A percentile compares a stretch with the other conserved stretches of the same genome.
Evolutionary conservation across 2,113 vertebrate species (phyloP).

Genomic region (Apistogramma diplotaenia): DNA sequence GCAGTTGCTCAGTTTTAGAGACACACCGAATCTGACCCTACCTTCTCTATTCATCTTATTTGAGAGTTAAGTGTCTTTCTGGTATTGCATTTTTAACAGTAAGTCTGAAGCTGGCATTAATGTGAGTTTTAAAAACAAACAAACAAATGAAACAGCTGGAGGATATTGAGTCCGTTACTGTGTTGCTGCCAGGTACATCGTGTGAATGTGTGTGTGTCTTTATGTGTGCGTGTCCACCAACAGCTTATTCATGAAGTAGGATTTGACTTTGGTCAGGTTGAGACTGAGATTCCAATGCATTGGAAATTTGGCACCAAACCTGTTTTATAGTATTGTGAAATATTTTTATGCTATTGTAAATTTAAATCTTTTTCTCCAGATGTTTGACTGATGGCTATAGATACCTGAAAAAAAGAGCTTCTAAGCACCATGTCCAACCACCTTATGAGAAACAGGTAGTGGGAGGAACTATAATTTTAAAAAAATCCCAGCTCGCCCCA

Average conservation of each 20-base stretch:
- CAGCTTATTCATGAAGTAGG: too few relatives aligned
- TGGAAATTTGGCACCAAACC: neutral
- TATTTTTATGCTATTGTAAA: too few relatives aligned
- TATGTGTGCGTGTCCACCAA: neutral
- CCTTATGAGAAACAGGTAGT: too few relatives aligned
- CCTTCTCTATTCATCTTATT: constrained; percentile 7
- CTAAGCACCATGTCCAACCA: too few relatives aligned
- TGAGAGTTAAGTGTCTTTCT: neutral
- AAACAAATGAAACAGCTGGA: neutral
- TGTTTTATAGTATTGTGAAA: neutral
- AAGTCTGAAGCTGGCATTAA: neutral
- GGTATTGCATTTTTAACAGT: neutral
- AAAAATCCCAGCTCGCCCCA: too few relatives aligned
- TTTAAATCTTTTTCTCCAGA: too few relatives aligned
- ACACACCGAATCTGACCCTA: neutral
- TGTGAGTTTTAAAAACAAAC: neutral
- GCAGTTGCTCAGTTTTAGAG: neutral
- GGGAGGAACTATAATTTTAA: too few relatives aligned
- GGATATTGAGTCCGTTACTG: neutral
- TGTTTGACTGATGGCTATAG: too few relatives aligned
- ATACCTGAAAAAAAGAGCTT: too few relatives aligned
- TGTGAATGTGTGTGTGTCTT: neutral
- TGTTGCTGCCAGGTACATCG: neutral
- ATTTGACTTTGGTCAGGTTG: neutral
- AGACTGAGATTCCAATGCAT: neutral